These are phyloP conservation scores for Arnoldichthys spilopterus DNA, from an alignment of 2,797 vertebrate species.

Conservation along the genomic window DNA sequence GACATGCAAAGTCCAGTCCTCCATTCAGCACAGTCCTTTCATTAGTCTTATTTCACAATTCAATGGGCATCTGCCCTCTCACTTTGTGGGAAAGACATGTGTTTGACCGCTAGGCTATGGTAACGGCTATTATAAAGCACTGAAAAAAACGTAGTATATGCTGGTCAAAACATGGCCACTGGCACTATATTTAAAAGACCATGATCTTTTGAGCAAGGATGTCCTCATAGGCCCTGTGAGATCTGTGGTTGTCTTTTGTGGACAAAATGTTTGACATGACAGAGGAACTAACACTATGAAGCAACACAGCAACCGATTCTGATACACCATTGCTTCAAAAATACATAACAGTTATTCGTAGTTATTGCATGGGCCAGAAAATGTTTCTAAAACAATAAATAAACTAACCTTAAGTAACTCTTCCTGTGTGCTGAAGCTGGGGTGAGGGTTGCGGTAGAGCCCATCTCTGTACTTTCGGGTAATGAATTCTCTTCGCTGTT, in stretches of 20 bases:
- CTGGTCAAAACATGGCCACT: conserved; percentile 31
- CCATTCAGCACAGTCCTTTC: conserved; percentile 29
- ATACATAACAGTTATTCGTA: neutral
- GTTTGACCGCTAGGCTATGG: conserved; percentile 1
- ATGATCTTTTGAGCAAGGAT: conserved; percentile 40
- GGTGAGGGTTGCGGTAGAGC: conserved; percentile 83
- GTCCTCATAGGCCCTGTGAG: conserved; percentile 4
- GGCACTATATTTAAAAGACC: conserved; percentile 35
- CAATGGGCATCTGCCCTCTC: conserved; percentile 34
- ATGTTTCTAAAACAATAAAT: neutral
- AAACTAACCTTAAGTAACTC: conserved; percentile 88
- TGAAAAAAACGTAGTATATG: conserved; percentile 34
- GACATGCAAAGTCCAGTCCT: conserved; percentile 26
- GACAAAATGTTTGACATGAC: conserved; percentile 10
- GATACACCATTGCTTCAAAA: neutral
- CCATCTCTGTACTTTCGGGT: conserved; percentile 88
- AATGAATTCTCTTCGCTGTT: conserved; percentile 89
- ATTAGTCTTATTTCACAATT: conserved; percentile 35
- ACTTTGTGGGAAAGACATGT: neutral
- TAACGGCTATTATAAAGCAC: conserved; percentile 23
- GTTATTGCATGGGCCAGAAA: no score
- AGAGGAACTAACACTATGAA: neutral
- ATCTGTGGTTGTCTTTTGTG: conserved; percentile 29
- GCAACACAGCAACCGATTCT: neutral
- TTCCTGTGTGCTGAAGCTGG: conserved; percentile 80